Base-by-base conservation (phyloP, 2,888 invertebrate genomes). In the Ennomos fuscantarius region DNA sequence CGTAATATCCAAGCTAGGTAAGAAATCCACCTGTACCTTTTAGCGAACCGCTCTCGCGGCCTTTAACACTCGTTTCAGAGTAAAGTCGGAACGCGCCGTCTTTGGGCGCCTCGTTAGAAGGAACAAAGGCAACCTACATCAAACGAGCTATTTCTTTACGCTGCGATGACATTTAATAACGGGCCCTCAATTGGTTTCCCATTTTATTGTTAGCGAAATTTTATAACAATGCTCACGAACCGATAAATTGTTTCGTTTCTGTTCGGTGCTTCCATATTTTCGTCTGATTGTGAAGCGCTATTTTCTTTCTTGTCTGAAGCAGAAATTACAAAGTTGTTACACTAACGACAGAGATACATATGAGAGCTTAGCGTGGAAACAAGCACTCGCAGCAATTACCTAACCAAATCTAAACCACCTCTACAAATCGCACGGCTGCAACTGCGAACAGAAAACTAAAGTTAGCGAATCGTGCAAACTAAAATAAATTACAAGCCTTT, bases 91-190 rank as follows among this genome's bases (percentile, higher is more conserved):
- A 57, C 36, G 66, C 72, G 66, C 66, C 72, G 71, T 77, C 74
- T 79, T 79, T 76, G 69, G 71, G 71, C 75, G 74, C 78, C 84
- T 86, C 85, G 85, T 87, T 86, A 87, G 66, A 73, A 73, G 75
- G 79, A 82, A 86, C 84, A 87, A 87, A 86, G 83, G 75, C 73
- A 69, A 71, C 72, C 72, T 73, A 85, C 84, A 84, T 86, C 86
- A 87, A 86, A 86, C 79, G 79, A 73, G 69, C 68, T 72, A 74
- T 81, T 85, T 80, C 80, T 82, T 82, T 82, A 76, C 69, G 73
- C 79, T 74, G 76, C 73, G 64, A 72, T 78, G 82, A 81, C 82
- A 81, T 82, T 79, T 80, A 80, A 78, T 81, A 82, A 79, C 76
- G 74, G 77, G 72, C 69, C 66, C 69, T 62, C 72, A 78, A 81